A percentile compares a stretch with the other conserved stretches of the same genome.
phyloP scores from a whole-genome alignment of 1,140 invertebrate genomes.

The Steinernema feltiae region DNA sequence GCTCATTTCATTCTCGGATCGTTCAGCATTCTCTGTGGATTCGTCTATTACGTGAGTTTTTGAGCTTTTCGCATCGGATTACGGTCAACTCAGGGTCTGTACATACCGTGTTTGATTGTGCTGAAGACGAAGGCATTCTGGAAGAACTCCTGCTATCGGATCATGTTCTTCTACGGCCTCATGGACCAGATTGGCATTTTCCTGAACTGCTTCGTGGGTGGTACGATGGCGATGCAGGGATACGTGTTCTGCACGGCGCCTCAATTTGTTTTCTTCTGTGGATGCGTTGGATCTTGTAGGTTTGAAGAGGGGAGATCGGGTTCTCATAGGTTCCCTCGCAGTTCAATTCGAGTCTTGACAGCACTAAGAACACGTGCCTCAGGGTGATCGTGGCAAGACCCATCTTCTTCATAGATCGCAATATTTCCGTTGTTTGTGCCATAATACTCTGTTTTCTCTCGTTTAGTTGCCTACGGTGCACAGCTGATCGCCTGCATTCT shows the following conservation, averaged over 20 bases:
- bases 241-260: not conserved
- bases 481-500: not conserved
- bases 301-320: not conserved
- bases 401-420: not conserved
- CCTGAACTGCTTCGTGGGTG: not conserved
- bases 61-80: too few relatives aligned
- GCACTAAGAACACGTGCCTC: too few relatives aligned
- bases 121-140: not conserved
- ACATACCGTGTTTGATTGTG: not conserved
- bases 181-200: not conserved
- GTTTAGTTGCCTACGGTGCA: not conserved
- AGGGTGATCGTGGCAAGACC: not conserved
- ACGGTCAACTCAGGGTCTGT: not conserved
- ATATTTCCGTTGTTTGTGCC: not conserved
- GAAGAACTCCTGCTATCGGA: not conserved
- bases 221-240: not conserved
- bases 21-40: not conserved
- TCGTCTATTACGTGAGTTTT: not conserved
- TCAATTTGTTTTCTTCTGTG: not conserved
- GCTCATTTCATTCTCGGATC: not conserved
- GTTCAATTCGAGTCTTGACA: too few relatives aligned
- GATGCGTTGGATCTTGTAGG: not conserved
- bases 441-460: not conserved
- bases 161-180: not conserved
- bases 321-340: not conserved